Percentiles rank a stretch among this genome's conserved stretches.
Evolutionary conservation across 2,113 vertebrate genomes (phyloP).

Genomic region (Aphyosemion australe): DNA sequence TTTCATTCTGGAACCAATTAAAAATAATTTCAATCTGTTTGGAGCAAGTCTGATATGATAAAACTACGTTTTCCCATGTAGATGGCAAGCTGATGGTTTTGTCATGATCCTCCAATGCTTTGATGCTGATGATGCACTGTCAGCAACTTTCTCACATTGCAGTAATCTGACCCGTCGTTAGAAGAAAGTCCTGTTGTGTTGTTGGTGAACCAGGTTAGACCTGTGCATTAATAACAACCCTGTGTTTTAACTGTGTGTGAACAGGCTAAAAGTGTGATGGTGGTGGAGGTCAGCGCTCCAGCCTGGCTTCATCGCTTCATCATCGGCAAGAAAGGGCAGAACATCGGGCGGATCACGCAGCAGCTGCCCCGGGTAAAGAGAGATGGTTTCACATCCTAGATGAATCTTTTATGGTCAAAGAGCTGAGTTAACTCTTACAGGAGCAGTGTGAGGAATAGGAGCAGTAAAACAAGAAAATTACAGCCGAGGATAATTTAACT

Average conservation of each 20-base stretch:
- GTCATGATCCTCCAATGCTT: too few relatives aligned
- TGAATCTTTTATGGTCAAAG: background rate
- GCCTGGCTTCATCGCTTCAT: slow-evolving; percentile 87
- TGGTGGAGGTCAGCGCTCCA: slow-evolving; percentile 80
- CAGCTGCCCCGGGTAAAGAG: slow-evolving; percentile 78
- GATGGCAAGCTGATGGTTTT: too few relatives aligned
- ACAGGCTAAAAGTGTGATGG: slow-evolving; percentile 81
- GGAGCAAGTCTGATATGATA: too few relatives aligned
- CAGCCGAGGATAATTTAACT: background rate
- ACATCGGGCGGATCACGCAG: slow-evolving; percentile 83
- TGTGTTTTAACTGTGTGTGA: background rate
- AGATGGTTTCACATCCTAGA: background rate
- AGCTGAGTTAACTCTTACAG: background rate
- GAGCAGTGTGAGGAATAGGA: background rate
- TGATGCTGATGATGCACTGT: too few relatives aligned
- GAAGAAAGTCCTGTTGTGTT: background rate
- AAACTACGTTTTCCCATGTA: too few relatives aligned
- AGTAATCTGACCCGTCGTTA: background rate
- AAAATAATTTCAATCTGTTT: too few relatives aligned
- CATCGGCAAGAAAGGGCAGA: slow-evolving; percentile 85
- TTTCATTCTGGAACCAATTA: too few relatives aligned
- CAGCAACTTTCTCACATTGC: background rate
- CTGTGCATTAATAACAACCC: too few relatives aligned
- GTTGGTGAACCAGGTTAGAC: background rate
- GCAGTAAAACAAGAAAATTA: background rate